Evolutionary conservation across 2,113 vertebrate species (phyloP).

Genomic region (Antechinus flavipes): DNA sequence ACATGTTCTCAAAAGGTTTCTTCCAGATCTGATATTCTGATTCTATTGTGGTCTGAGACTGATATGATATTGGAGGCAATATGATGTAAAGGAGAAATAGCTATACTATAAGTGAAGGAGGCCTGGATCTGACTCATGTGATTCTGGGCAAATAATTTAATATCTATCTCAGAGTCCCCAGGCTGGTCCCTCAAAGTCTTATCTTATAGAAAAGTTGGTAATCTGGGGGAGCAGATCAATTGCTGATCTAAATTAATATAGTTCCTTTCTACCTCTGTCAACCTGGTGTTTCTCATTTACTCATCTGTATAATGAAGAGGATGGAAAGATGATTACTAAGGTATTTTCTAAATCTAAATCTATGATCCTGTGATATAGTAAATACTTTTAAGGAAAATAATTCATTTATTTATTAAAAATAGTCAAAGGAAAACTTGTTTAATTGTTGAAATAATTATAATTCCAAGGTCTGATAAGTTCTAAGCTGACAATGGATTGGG

Average conservation of each 20-base stretch:
- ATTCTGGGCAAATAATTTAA: neutral
- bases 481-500: neutral
- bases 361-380: neutral
- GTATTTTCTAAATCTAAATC: neutral
- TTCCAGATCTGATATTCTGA: neutral
- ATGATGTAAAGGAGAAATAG: neutral
- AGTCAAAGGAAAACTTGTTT: neutral
- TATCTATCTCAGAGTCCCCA: neutral
- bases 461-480: neutral
- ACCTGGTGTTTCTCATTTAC: neutral
- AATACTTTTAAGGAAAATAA: neutral
- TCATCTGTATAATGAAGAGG: neutral
- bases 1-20: neutral
- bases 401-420: neutral
- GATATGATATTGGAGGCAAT: neutral
- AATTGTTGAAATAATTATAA: neutral
- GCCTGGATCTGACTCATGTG: neutral
- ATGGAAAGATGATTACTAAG: neutral
- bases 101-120: neutral
- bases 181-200: neutral
- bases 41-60: neutral
- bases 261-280: neutral
- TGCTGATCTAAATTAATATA: neutral
- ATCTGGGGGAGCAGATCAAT: neutral
- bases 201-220: neutral